phyloP scores from a whole-genome alignment of 2,113 vertebrate genomes.

The Chaetorhynchus papuensis region DNA sequence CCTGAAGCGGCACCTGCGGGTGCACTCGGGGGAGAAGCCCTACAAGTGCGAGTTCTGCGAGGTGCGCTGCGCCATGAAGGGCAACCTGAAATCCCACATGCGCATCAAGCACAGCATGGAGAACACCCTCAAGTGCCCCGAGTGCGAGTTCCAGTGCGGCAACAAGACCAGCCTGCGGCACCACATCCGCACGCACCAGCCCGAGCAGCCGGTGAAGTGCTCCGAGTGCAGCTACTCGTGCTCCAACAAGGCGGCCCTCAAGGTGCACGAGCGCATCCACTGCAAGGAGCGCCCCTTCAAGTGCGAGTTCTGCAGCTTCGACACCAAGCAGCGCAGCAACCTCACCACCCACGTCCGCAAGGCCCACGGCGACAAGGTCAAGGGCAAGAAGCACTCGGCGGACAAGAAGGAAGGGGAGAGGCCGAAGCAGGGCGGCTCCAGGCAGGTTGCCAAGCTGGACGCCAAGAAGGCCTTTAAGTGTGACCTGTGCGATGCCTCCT shows the following conservation, averaged over 20 bases:
- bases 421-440: conserved; percentile 70
- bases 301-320: conserved; percentile 85
- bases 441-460: conserved; percentile 86
- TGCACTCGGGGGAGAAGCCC: conserved; percentile 96
- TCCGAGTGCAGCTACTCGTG: conserved; percentile 90
- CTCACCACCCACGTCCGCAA: conserved; percentile 90
- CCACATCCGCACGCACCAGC: conserved; percentile 86
- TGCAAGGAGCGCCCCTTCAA: conserved; percentile 91
- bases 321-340: conserved; percentile 95
- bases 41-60: conserved; percentile 95
- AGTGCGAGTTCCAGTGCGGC: conserved; percentile 90
- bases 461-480: conserved; percentile 89
- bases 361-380: conserved; percentile 77
- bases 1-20: conserved; percentile 92
- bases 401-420: conserved; percentile 66
- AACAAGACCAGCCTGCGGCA: conserved; percentile 87
- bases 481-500: conserved; percentile 84
- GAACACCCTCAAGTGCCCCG: conserved; percentile 81
- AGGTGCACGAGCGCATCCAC: conserved; percentile 89
- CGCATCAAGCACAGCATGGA: conserved; percentile 89
- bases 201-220: conserved; percentile 86
- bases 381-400: conserved; percentile 28
- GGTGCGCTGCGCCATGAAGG: conserved; percentile 97
- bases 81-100: conserved; percentile 94
- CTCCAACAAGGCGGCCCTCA: conserved; percentile 89